These are phyloP conservation scores for Drosophila pegasa DNA, from an alignment of 2,888 invertebrate species.

Conservation along the genomic window DNA sequence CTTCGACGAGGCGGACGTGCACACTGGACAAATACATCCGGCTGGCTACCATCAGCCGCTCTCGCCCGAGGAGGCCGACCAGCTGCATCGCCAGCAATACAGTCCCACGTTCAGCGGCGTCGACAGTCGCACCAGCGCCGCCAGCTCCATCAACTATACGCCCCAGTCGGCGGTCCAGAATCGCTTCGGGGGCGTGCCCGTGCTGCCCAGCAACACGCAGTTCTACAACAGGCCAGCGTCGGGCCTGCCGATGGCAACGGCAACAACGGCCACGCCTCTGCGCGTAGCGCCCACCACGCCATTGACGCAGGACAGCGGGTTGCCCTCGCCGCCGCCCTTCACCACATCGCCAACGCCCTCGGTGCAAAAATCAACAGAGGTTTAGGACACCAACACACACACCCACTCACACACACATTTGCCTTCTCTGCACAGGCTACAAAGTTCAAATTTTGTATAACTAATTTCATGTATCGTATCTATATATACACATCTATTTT, in stretches of 20 bases:
- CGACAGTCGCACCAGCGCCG: slow-evolving; percentile 83
- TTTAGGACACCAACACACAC: slow-evolving; percentile 64
- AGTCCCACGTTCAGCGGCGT: slow-evolving; percentile 84
- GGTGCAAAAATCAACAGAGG: slow-evolving; percentile 84
- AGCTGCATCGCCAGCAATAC: slow-evolving; percentile 76
- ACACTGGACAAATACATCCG: slow-evolving; percentile 69
- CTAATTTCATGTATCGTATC: slow-evolving; percentile 47
- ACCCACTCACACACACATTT: slow-evolving; percentile 15
- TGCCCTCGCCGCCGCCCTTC: slow-evolving; percentile 81
- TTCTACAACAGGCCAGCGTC: slow-evolving; percentile 81
- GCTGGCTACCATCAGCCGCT: slow-evolving; percentile 78
- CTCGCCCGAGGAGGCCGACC: slow-evolving; percentile 77
- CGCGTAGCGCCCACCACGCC: slow-evolving; percentile 66
- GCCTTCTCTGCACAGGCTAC: slow-evolving; percentile 61
- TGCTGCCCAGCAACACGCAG: slow-evolving; percentile 81
- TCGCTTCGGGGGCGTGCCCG: slow-evolving; percentile 84
- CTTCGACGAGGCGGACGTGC: slow-evolving; percentile 67
- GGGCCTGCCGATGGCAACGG: slow-evolving; percentile 49
- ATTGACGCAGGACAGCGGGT: slow-evolving; percentile 83
- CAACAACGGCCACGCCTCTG: slow-evolving; percentile 41
- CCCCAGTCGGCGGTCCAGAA: slow-evolving; percentile 75
- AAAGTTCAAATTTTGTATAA: slow-evolving; percentile 77
- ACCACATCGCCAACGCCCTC: slow-evolving; percentile 84
- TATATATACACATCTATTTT: slow-evolving; percentile 14
- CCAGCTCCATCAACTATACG: slow-evolving; percentile 81